Percentiles rank a stretch among this genome's conserved stretches.
These are phyloP conservation scores for Zaprionus tsacasi DNA, from an alignment of 1,140 invertebrate genomes.

Conservation along the genomic window DNA sequence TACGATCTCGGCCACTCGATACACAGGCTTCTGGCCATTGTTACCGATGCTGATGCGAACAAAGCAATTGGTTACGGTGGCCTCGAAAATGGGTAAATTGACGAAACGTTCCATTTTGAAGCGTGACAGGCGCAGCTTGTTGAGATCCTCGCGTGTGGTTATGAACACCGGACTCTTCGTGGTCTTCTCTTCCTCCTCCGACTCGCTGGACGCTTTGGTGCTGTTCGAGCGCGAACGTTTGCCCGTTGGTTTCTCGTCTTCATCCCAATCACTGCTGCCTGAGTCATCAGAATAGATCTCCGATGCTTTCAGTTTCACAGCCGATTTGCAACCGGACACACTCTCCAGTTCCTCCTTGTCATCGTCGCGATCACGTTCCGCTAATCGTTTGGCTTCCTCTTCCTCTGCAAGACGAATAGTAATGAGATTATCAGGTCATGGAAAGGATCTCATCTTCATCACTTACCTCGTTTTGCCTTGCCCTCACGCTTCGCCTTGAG, in stretches of 20 bases:
- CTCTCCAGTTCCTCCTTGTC: conserved; percentile 89
- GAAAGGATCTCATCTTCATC: not conserved
- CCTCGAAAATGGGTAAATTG: conserved; percentile 97
- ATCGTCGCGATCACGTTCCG: conserved; percentile 85
- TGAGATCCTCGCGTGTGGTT: conserved; percentile 92
- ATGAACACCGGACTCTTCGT: conserved; percentile 88
- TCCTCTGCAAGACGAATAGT: conserved; percentile 73
- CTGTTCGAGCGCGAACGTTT: conserved; percentile 84
- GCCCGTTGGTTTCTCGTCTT: conserved; percentile 84
- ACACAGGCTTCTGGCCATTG: conserved; percentile 91
- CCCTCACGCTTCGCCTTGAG: conserved; percentile 94
- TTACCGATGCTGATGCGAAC: conserved; percentile 98
- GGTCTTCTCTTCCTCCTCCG: conserved; percentile 83
- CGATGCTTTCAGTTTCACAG: conserved; percentile 92
- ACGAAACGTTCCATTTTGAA: conserved; percentile 97
- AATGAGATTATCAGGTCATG: not conserved
- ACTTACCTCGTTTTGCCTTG: conserved; percentile 85
- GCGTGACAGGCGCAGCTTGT: conserved; percentile 94
- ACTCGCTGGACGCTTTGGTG: conserved; percentile 86
- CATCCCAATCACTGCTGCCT: conserved; percentile 88
- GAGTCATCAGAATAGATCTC: conserved; percentile 98
- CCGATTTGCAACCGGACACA: conserved; percentile 79
- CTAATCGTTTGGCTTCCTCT: conserved; percentile 84
- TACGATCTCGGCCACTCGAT: conserved; percentile 96
- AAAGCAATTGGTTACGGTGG: conserved; percentile 96